Conservation (phyloP, 1,140 invertebrate genomes). For the Drosophila rufa region DNA sequence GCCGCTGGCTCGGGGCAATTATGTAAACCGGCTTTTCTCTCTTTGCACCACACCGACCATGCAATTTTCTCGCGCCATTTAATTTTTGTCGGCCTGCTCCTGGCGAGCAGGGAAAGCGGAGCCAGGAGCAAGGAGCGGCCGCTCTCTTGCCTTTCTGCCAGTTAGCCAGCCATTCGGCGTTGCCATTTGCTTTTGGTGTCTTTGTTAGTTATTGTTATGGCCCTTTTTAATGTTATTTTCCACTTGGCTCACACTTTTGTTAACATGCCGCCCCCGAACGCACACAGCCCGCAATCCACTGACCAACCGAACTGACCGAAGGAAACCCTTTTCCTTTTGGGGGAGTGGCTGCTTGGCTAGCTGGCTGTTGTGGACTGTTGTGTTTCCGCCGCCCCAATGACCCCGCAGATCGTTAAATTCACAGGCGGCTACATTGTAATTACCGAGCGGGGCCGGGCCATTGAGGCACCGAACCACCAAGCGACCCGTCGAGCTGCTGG, state of each 20-base stretch:
- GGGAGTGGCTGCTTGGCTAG: not conserved
- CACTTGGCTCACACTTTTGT: conserved; percentile 83
- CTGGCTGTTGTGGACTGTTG: conserved; percentile 51
- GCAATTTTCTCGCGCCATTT: conserved; percentile 83
- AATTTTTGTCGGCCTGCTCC: conserved; percentile 68
- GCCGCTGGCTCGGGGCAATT: conserved; percentile 58
- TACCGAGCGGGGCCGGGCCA: conserved; percentile 55
- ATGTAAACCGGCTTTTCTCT: conserved; percentile 76
- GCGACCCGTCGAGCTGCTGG: conserved; percentile 61
- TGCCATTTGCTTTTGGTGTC: conserved; percentile 82
- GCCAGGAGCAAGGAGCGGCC: conserved; percentile 2
- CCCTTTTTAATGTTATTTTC: conserved; percentile 83
- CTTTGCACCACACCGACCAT: conserved; percentile 69
- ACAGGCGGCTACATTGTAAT: conserved; percentile 83
- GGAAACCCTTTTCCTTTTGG: conserved; percentile 42
- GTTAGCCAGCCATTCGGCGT: conserved; percentile 66
- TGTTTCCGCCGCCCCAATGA: conserved; percentile 60
- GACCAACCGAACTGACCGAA: conserved; percentile 62
- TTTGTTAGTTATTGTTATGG: conserved; percentile 84
- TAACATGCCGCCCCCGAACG: conserved; percentile 69
- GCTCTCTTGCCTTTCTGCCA: conserved; percentile 40
- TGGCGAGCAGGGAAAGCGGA: conserved; percentile 25
- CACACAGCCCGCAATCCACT: conserved; percentile 35
- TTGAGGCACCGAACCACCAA: conserved; percentile 27
- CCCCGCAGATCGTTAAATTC: conserved; percentile 74